These are phyloP conservation scores for Haplotaxodon microlepis DNA, from an alignment of 2,113 vertebrate species.

Conservation along the genomic window DNA sequence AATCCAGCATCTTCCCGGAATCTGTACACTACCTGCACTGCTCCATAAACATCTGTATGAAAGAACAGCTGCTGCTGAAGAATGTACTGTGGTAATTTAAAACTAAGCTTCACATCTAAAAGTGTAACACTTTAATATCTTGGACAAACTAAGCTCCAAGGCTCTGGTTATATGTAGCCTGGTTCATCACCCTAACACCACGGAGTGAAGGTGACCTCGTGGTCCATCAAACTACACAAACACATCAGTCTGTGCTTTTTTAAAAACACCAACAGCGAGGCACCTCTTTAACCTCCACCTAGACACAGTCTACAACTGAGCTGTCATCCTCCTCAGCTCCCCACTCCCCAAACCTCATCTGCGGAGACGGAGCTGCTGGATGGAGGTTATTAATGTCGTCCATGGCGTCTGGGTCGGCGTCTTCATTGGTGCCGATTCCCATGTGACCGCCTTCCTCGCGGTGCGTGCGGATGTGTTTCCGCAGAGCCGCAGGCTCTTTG, in stretches of 20 bases:
- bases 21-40: not conserved
- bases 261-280: not conserved
- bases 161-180: not conserved
- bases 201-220: not conserved
- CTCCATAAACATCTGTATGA: not conserved
- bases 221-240: not conserved
- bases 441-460: slow-evolving; percentile 58
- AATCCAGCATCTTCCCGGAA: not conserved
- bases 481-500: slow-evolving; percentile 71
- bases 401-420: slow-evolving; percentile 47
- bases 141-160: not conserved
- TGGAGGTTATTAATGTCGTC: slow-evolving; percentile 66
- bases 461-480: slow-evolving; percentile 74
- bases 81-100: not conserved
- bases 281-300: not conserved
- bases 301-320: slow-evolving; percentile 69
- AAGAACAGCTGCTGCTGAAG: not conserved
- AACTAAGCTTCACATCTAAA: not conserved
- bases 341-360: slow-evolving; percentile 76
- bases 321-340: slow-evolving; percentile 68
- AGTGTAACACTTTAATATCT: not conserved
- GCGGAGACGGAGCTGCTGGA: slow-evolving; percentile 61
- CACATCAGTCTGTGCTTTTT: not conserved
- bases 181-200: not conserved
- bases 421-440: slow-evolving; percentile 27